Evolutionary conservation across 2,113 vertebrate genomes (phyloP).

Genomic region (Etheostoma spectabile): DNA sequence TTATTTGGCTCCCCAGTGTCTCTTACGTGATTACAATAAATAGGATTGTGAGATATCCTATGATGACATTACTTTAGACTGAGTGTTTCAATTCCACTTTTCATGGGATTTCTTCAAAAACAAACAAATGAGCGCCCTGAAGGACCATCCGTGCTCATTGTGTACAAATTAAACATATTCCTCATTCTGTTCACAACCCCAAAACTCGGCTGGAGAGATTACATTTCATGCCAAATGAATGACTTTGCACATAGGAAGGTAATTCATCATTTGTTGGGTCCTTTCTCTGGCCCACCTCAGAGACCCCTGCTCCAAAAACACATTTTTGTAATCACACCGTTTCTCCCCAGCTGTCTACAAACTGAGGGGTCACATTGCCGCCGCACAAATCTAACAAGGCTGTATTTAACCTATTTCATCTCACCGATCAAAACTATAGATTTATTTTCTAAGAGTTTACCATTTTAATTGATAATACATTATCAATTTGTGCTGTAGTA

Average conservation of each 20-base stretch:
- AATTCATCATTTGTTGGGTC: slow-evolving; percentile 70
- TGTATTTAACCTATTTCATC: slow-evolving; percentile 12
- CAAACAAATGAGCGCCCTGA: slow-evolving; percentile 12
- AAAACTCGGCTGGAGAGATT: slow-evolving; percentile 49
- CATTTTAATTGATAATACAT: neutral
- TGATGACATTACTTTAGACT: slow-evolving; percentile 8
- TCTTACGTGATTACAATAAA: slow-evolving; percentile 30
- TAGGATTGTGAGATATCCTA: neutral
- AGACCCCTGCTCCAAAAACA: slow-evolving; percentile 58
- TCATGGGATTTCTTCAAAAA: slow-evolving; percentile 8
- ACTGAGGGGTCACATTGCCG: slow-evolving; percentile 22
- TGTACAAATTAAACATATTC: slow-evolving; percentile 38
- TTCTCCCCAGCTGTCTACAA: slow-evolving; percentile 61
- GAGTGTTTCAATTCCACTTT: slow-evolving; percentile 7
- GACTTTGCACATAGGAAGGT: slow-evolving; percentile 43
- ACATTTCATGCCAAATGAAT: slow-evolving; percentile 57
- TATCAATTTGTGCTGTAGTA: neutral
- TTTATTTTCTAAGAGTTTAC: neutral
- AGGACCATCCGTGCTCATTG: slow-evolving; percentile 9
- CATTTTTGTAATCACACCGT: slow-evolving; percentile 74
- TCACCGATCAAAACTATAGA: neutral
- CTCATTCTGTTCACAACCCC: slow-evolving; percentile 58
- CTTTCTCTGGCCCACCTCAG: slow-evolving; percentile 37
- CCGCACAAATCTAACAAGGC: slow-evolving; percentile 15
- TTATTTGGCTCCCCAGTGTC: slow-evolving; percentile 37